phyloP scores from a whole-genome alignment of 2,113 vertebrate species.

The Dendropsophus ebraccatus region DNA sequence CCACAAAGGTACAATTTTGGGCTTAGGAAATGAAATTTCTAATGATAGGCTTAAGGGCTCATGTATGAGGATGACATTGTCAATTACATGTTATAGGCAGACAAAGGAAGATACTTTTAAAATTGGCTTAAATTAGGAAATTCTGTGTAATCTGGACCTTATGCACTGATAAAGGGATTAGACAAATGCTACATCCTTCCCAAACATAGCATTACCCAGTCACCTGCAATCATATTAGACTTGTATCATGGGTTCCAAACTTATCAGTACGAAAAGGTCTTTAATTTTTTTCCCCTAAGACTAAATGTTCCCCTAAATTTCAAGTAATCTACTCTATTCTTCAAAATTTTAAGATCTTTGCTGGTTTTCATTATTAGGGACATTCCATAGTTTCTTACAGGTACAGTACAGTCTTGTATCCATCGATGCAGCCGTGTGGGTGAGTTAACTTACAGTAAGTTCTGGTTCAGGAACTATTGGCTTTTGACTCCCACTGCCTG shows the following conservation, averaged over 20 bases:
- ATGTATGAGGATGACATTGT: neutral
- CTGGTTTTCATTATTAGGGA: no score
- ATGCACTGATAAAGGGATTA: conserved; percentile 46
- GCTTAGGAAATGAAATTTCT: conserved; percentile 22
- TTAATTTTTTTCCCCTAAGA: no score
- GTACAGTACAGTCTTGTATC: no score
- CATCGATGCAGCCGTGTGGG: no score
- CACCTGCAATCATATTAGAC: neutral
- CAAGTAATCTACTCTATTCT: no score
- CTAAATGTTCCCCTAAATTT: no score
- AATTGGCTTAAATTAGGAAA: conserved; percentile 29
- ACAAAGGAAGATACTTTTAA: conserved; percentile 16
- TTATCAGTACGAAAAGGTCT: no score
- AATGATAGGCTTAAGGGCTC: conserved; percentile 50
- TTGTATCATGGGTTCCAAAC: neutral
- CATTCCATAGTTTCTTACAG: no score
- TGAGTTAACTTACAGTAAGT: no score
- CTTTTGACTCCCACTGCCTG: no score
- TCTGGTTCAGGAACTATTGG: no score
- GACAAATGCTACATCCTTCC: neutral
- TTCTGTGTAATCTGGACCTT: conserved; percentile 33
- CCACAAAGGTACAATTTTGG: conserved; percentile 7
- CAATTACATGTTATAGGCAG: conserved; percentile 28
- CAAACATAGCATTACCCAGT: neutral
- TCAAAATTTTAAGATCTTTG: no score